Evolutionary conservation across 2,888 invertebrate species (phyloP).

Genomic region (Ditula angustiorana): DNA sequence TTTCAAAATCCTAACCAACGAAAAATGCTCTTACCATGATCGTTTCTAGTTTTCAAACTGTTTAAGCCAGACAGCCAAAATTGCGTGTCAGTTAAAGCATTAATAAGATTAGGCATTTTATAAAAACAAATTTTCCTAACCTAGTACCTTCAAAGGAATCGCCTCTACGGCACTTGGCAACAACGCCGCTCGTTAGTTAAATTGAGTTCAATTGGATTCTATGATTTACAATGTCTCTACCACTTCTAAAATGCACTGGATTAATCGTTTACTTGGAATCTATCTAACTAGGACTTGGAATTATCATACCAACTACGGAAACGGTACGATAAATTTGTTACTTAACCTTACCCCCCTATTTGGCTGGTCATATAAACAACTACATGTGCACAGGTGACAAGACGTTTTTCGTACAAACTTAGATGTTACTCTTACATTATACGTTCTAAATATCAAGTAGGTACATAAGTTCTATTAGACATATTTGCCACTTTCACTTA

Average conservation of each 20-base stretch:
- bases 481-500: constrained; percentile 16
- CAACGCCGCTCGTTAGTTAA: background rate
- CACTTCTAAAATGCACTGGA: constrained; percentile 32
- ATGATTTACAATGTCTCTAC: constrained; percentile 2
- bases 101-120: constrained; percentile 40
- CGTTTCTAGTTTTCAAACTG: constrained; percentile 34
- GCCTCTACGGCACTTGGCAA: constrained; percentile 36
- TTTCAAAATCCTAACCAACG: background rate
- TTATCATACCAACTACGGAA: constrained; percentile 26
- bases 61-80: constrained; percentile 50
- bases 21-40: background rate
- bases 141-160: constrained; percentile 59
- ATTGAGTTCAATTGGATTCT: background rate
- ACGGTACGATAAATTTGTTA: constrained; percentile 23
- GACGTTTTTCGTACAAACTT: constrained; percentile 33
- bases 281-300: constrained; percentile 18
- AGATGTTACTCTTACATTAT: constrained; percentile 33
- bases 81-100: constrained; percentile 45
- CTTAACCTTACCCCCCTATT: constrained; percentile 26
- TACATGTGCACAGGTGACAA: constrained; percentile 26
- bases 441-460: constrained; percentile 28
- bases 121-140: constrained; percentile 48
- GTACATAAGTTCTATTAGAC: constrained; percentile 16
- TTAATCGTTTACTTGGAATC: constrained; percentile 27
- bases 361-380: constrained; percentile 32